Base-by-base conservation (phyloP, 2,797 vertebrate species). In the Sebastes cheni region DNA sequence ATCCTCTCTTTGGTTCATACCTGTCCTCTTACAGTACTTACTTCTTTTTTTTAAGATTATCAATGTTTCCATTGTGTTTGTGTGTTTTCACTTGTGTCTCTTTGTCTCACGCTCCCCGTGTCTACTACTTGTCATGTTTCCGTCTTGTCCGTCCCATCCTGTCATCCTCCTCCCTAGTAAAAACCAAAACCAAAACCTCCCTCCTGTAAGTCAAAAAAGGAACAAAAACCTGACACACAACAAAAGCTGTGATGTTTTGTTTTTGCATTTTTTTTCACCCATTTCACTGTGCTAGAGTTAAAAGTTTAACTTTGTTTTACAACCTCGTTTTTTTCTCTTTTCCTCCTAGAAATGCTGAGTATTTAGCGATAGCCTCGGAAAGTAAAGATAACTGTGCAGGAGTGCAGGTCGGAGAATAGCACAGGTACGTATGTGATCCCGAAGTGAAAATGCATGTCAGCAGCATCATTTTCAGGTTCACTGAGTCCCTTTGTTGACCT, bases 301-400 rank as follows among this genome's bases (percentile, higher is more conserved):
- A 36, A 5, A 1, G 1, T 58, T 29, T 6, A 6, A 25, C 2
- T 2, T 27, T 25, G 1, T 29, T 27, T 59, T 1, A n/a, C 16
- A 42, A 61, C 39, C 1, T 14, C 65, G 3, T 55, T 76, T 69
- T 25, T 25, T 23, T 14, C 14, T 64, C 7, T 27, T 75, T 59
- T 68, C n/a, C 34, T 42, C 79, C 9, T 76, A 95, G 94, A 86
- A 95, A 95, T 85, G 97, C 97, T 34, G 98, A 99, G 81, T 98
- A 98, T 91, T 89, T 98, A 95, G 98, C 98, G 18, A 97, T 99
- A 88, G 97, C 97, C 0, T 96, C 97, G 0, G 98, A 98, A 85
- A 97, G 96, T 90, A 99, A 99, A 93, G 98, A 98, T 59, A 98
- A 99, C 94, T 98, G 97, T 59, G 96, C 96, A 0, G 98, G 96